Evolutionary conservation across 2,797 vertebrate genomes (phyloP).

Genomic region (Neosilurus mollespiculum): DNA sequence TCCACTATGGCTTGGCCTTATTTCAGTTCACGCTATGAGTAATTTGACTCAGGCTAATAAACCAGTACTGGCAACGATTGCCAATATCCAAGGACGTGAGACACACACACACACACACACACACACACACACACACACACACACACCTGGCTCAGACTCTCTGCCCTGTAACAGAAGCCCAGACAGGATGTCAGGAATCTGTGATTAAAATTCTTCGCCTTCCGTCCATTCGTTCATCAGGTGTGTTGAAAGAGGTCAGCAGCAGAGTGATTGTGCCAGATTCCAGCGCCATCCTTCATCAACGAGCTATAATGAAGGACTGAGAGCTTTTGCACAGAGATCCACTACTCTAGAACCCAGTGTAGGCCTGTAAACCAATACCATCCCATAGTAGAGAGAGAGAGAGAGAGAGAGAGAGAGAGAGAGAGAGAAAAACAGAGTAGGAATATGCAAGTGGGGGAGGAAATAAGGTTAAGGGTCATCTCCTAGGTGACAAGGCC

Average conservation of each 20-base stretch:
- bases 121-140: conserved; percentile 54
- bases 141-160: conserved; percentile 70
- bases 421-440: conserved; percentile 17
- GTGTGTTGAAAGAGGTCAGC: conserved; percentile 72
- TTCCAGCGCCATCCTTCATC: conserved; percentile 81
- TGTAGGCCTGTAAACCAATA: conserved; percentile 78
- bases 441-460: conserved; percentile 51
- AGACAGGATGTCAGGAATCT: conserved; percentile 58
- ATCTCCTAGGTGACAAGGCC: conserved; percentile 73
- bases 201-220: conserved; percentile 76
- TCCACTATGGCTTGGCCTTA: neutral
- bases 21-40: conserved; percentile 35
- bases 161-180: conserved; percentile 59
- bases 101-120: conserved; percentile 31
- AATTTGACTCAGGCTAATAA: conserved; percentile 62
- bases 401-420: neutral
- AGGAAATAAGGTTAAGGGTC: conserved; percentile 68
- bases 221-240: conserved; percentile 76
- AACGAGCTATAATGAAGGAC: conserved; percentile 74
- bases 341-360: conserved; percentile 60
- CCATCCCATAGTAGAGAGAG: conserved; percentile 50
- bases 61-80: conserved; percentile 58
- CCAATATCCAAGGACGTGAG: conserved; percentile 62
- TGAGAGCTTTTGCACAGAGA: conserved; percentile 59
- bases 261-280: conserved; percentile 72